Evolutionary conservation across 2,888 invertebrate species (phyloP), one percentile per base, ranked within the genome.

Genomic region (Rhamnusium bicolor): DNA sequence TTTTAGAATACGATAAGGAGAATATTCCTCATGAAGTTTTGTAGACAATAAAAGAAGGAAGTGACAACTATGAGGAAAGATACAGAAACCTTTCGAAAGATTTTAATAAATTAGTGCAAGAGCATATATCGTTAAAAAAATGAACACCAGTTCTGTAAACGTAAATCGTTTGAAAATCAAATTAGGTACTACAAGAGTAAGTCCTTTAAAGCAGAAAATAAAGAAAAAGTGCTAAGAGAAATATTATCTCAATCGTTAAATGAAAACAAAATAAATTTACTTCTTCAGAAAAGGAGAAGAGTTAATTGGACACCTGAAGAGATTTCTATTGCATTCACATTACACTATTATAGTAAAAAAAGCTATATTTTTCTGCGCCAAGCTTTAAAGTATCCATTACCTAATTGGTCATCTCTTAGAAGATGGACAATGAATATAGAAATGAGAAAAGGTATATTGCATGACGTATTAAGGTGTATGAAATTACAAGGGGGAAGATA

Each of bases 291-390:
- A 19, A 74, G 69, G 61, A 72, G 47, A 61, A 66, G 56, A 14
- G 69, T 72, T 1, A 69, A 61, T 18, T 74, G 72, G 74, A 74
- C 14, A 10, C 5, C 46, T 3, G 69, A 63, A 27, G 69, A 74
- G 53, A 56, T 72, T 8, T 40, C 74, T 4, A 69, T 24, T 12
- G 74, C 71, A 7, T 74, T 74, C 40, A 72, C 72, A 24, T 19
- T 74, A 3, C 21, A 72, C 1, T 75, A 72, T 32, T 66, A 58
- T 40, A 72, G 61, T 18, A 75, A 72, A 69, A 72, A 70, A 65
- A 47, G 53, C 51, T 75, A 72, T 27, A 8, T 63, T 14, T 69
- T 51, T 60, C 29, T 75, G n/a, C n/a, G 29, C 29, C 53, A 56
- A 12, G 56, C 56, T 40, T 14, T 72, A 16, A 32, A 65, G 4